These are phyloP conservation scores for Bombus confusus DNA, from an alignment of 1,140 invertebrate genomes.

Conservation along the genomic window DNA sequence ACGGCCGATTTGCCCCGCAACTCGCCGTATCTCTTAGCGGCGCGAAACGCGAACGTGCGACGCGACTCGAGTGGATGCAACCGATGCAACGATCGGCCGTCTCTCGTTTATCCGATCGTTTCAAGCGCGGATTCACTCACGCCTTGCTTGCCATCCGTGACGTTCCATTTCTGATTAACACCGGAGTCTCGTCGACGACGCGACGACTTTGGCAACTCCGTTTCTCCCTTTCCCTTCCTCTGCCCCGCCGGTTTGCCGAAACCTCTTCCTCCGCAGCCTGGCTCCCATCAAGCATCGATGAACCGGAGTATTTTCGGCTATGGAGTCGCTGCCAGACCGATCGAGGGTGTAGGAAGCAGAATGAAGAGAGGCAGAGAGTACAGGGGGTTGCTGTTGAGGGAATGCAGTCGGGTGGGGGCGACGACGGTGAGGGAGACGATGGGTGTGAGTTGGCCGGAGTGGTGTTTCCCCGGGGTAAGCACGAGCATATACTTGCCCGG, in stretches of 20 bases:
- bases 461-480: conserved; percentile 79
- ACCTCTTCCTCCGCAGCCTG: conserved; percentile 31
- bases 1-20: not conserved
- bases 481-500: conserved; percentile 79
- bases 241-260: not conserved
- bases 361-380: not conserved
- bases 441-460: conserved; percentile 69
- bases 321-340: conserved; percentile 44
- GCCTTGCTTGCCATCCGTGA: not conserved
- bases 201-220: conserved; percentile 46
- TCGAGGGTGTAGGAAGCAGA: conserved; percentile 28
- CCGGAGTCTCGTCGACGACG: conserved; percentile 22
- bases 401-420: not conserved
- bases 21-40: not conserved
- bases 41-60: not conserved
- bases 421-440: not conserved
- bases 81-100: too few species aligned
- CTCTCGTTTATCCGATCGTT: conserved; percentile 20
- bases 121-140: conserved; percentile 24
- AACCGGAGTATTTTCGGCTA: conserved; percentile 74
- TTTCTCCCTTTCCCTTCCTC: not conserved
- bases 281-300: conserved; percentile 76
- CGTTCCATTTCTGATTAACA: conserved; percentile 42
- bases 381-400: conserved; percentile 43
- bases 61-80: too few species aligned